These are phyloP conservation scores for Drosophila burlai DNA, from an alignment of 1,140 invertebrate species.

Conservation along the genomic window DNA sequence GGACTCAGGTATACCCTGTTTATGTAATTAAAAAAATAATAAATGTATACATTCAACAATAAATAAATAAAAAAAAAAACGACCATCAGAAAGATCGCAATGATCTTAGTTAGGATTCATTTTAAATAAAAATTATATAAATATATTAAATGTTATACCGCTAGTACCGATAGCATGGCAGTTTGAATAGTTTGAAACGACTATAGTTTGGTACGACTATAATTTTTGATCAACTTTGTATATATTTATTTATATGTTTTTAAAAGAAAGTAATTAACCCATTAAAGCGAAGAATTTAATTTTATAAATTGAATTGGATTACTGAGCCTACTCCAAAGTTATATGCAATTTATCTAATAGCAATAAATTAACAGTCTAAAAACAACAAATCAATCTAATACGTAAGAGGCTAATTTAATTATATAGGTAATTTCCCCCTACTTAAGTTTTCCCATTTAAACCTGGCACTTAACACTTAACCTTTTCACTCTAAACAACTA, in stretches of 20 bases:
- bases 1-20: constrained; percentile 16
- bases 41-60: background rate
- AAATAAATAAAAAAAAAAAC: too few relatives aligned
- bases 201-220: too few relatives aligned
- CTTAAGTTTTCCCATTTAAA: too few relatives aligned
- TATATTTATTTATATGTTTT: too few relatives aligned
- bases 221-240: too few relatives aligned
- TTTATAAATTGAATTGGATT: background rate
- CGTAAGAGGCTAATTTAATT: background rate
- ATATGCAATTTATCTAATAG: background rate
- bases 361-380: background rate
- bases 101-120: background rate
- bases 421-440: background rate
- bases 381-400: background rate
- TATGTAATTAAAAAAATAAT: background rate
- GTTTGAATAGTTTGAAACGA: too few relatives aligned
- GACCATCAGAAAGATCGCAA: background rate
- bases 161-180: too few relatives aligned
- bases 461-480: background rate
- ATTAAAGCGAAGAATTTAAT: too few relatives aligned
- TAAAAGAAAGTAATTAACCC: too few relatives aligned
- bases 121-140: background rate
- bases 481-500: background rate
- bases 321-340: background rate
- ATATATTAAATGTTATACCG: too few relatives aligned